Evolutionary conservation across 2,888 invertebrate genomes (phyloP), one percentile per base, ranked within the genome.

Genomic region (Mechanitis messenoides): DNA sequence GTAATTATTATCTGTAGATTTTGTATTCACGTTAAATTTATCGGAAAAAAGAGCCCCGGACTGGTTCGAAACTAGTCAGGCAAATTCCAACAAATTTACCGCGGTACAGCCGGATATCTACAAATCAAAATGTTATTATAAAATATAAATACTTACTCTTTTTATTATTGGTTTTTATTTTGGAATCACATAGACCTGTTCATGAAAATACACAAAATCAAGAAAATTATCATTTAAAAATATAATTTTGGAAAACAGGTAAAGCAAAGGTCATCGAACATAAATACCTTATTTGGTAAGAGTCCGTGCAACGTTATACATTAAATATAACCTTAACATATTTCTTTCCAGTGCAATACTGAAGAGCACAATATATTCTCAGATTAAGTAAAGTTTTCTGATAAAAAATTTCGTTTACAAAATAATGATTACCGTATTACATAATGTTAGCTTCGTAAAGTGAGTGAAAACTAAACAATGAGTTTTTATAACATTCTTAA

Each of bases 401-500:
- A 50, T 31, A 50, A 50, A 50, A 50, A 9, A 5, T 53, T 56
- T 47, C 28, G 45, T n/a, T 59, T 60, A 55, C 47, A 45, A 45
- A 31, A 60, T 62, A 62, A 62, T 42, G n/a, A 60, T 55, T 62
- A 58, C 47, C 5, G 47, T 1, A 12, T 60, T 53, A 54, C 60
- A 31, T 45, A 65, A 60, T 33, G 45, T 54, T 35, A 60, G 56
- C 62, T 62, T 42, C 31, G 54, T 50, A 50, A 55, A 55, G 42
- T 47, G 58, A 58, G 47, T 55, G 53, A 54, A 54, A 59, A 60
- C 54, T 59, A 61, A 56, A 61, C 59, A 65, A 61, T 63, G 59
- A 45, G 28, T 61, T 65, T 65, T 63, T 56, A 58, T 62, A 59
- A 58, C 56, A 61, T 54, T 20, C 50, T 63, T 65, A 55, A 55